A percentile compares a stretch with the other conserved stretches of the same genome.
These are phyloP conservation scores for Eledona agricola DNA, from an alignment of 2,888 invertebrate genomes.

Conservation along the genomic window DNA sequence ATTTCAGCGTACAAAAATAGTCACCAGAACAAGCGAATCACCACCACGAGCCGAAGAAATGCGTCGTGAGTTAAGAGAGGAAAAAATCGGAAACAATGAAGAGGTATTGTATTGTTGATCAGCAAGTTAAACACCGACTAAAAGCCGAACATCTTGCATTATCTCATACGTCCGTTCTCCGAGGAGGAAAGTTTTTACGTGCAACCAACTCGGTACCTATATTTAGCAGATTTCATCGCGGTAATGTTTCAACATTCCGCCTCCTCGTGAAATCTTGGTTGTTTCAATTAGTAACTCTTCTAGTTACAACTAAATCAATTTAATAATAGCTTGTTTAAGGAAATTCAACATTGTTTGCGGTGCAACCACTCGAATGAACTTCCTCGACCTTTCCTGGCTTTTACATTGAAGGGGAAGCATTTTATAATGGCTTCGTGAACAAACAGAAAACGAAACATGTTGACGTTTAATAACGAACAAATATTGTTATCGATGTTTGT, in stretches of 20 bases:
- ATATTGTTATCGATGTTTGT: no score
- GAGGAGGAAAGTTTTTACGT: no score
- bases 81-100: no score
- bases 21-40: slow-evolving; percentile 8
- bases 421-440: slow-evolving; percentile 1
- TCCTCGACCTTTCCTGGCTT: slow-evolving; percentile 14
- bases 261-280: slow-evolving; percentile 23
- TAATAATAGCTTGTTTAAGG: slow-evolving; percentile 29
- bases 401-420: slow-evolving; percentile 8
- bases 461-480: no score
- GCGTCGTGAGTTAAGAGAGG: no score
- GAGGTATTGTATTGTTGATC: no score
- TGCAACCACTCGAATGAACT: slow-evolving; percentile 6
- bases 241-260: slow-evolving; percentile 21
- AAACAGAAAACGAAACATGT: no score
- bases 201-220: slow-evolving; percentile 16
- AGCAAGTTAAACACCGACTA: slow-evolving; percentile 2
- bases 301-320: slow-evolving; percentile 24
- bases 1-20: slow-evolving; percentile 15
- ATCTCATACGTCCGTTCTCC: no score
- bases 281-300: slow-evolving; percentile 24
- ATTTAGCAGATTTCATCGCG: slow-evolving; percentile 27
- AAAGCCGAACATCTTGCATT: background rate
- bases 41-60: no score
- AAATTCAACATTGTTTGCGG: slow-evolving; percentile 22